Conservation (phyloP, 2,113 vertebrate genomes). For the Platysternon megacephalum region DNA sequence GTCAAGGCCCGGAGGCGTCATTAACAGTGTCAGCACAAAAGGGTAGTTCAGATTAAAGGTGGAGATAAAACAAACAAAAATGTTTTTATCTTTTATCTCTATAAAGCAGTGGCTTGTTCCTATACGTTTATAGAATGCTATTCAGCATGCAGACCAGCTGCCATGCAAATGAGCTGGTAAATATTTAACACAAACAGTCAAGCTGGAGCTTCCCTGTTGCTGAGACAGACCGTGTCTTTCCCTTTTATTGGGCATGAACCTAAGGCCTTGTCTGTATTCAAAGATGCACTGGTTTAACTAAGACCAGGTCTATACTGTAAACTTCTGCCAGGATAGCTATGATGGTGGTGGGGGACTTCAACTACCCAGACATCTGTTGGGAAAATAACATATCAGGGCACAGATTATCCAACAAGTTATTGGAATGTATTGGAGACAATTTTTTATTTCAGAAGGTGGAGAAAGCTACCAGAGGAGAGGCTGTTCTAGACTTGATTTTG, state of each 20-base stretch:
- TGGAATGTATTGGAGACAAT: too few relatives aligned
- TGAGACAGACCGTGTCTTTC: neutral
- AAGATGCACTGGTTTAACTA: neutral
- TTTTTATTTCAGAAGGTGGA: too few relatives aligned
- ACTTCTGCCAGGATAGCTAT: neutral
- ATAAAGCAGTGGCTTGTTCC: rapidly evolving
- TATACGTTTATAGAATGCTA: neutral
- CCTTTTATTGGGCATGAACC: rapidly evolving
- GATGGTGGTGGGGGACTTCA: neutral
- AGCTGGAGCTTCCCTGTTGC: neutral
- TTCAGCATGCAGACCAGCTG: neutral
- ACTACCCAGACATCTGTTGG: too few relatives aligned
- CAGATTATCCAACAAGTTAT: too few relatives aligned
- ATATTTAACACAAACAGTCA: neutral
- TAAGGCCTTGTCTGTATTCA: neutral
- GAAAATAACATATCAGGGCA: too few relatives aligned
- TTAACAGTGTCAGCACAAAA: neutral
- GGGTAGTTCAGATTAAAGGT: neutral
- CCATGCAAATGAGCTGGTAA: rapidly evolving
- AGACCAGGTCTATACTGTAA: neutral
- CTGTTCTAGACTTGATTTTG: too few relatives aligned
- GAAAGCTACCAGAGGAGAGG: too few relatives aligned
- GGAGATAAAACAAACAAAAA: rapidly evolving
- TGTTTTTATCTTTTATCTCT: neutral
- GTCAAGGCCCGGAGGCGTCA: neutral